phyloP scores from a whole-genome alignment of 1,140 invertebrate species.

The Elysia chlorotica region DNA sequence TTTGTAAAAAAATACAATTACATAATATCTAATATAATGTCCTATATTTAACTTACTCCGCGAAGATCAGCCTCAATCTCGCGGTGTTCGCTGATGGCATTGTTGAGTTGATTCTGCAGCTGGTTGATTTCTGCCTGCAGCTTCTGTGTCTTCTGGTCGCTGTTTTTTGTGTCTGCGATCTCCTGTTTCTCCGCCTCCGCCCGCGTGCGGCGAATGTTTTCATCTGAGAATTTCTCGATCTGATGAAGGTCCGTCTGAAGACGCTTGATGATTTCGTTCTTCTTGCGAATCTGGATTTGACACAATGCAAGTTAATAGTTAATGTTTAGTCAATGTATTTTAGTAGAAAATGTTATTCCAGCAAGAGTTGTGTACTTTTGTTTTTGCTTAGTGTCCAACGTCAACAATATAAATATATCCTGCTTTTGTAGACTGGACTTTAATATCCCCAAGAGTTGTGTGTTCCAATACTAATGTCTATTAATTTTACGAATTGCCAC shows the following conservation, averaged over 20 bases:
- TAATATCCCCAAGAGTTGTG: too few relatives aligned
- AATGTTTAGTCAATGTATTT: too few relatives aligned
- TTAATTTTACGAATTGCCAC: too few relatives aligned
- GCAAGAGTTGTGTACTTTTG: too few relatives aligned
- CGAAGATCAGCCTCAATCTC: conserved; percentile 56
- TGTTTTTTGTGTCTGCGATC: conserved; percentile 56
- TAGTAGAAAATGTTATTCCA: too few relatives aligned
- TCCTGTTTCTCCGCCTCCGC: conserved; percentile 59
- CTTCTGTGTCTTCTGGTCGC: conserved; percentile 55
- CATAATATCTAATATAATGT: too few relatives aligned
- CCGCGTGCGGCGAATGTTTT: conserved; percentile 51
- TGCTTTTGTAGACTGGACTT: too few relatives aligned
- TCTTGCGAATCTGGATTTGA: conserved; percentile 57
- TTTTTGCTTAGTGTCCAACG: too few relatives aligned
- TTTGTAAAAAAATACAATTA: too few relatives aligned
- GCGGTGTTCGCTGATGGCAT: conserved; percentile 53
- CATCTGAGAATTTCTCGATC: conserved; percentile 60
- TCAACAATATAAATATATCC: too few relatives aligned
- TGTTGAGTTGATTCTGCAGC: conserved; percentile 50
- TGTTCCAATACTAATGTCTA: too few relatives aligned
- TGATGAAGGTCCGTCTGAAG: conserved; percentile 57
- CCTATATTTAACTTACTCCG: conserved; percentile 53
- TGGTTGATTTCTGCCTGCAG: conserved; percentile 49
- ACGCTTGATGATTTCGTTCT: conserved; percentile 58
- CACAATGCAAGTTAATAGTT: too few relatives aligned